phyloP scores from a whole-genome alignment of 2,888 invertebrate species.

The Lamproptera curius region DNA sequence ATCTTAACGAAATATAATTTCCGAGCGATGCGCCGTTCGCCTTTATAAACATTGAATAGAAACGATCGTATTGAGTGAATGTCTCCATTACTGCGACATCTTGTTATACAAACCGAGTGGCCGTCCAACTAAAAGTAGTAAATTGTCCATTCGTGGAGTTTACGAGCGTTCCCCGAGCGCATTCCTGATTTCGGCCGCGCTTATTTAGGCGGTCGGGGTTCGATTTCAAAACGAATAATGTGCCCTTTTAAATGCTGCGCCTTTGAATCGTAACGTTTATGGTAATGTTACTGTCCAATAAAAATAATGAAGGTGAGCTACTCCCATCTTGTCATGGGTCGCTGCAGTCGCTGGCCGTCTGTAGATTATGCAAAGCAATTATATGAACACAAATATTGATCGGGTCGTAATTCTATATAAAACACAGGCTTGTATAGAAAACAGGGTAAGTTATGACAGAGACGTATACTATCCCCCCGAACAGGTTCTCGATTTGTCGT shows the following conservation, averaged over 20 bases:
- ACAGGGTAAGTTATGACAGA: no score
- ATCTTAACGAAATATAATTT: slow-evolving; percentile 17
- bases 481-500: no score
- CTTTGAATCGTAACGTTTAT: slow-evolving; percentile 2
- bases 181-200: neutral
- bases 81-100: slow-evolving; percentile 13
- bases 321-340: neutral
- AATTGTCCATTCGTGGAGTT: slow-evolving; percentile 1
- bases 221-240: slow-evolving; percentile 8
- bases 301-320: neutral
- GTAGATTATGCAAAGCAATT: neutral
- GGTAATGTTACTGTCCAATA: neutral
- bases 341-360: neutral
- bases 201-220: neutral
- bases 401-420: no score
- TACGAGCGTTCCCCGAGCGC: slow-evolving; percentile 12
- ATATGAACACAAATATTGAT: no score
- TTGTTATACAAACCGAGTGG: slow-evolving; percentile 7
- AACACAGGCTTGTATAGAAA: no score
- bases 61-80: slow-evolving; percentile 10
- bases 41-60: slow-evolving; percentile 16
- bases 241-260: slow-evolving; percentile 4
- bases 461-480: no score
- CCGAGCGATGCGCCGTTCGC: slow-evolving; percentile 20
- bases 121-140: slow-evolving; percentile 4